A percentile compares a stretch with the other conserved stretches of the same genome.
These are phyloP conservation scores for Aphaenogaster rudis DNA, from an alignment of 1,140 invertebrate species.

Conservation along the genomic window DNA sequence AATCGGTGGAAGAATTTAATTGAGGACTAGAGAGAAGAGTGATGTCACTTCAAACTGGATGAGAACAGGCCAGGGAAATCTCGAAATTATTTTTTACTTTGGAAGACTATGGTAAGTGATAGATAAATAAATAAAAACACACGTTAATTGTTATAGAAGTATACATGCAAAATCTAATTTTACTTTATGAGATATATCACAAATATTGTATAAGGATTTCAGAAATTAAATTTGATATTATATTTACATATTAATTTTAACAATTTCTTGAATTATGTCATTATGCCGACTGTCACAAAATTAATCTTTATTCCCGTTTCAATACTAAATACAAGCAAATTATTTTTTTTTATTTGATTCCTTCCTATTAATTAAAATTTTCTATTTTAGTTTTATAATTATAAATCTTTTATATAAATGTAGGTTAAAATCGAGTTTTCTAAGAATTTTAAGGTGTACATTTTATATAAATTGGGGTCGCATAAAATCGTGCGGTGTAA, in stretches of 20 bases:
- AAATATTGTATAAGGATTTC: background rate
- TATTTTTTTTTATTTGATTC: background rate
- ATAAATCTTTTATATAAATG: background rate
- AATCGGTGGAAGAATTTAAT: conserved; percentile 26
- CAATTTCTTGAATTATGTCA: background rate
- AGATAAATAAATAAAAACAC: background rate
- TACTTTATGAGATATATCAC: background rate
- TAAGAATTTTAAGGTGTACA: background rate
- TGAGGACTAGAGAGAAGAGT: background rate
- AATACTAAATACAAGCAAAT: background rate
- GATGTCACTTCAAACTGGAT: background rate
- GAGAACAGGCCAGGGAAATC: background rate
- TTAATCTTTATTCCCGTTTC: background rate
- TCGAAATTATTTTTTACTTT: background rate
- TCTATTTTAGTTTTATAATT: background rate
- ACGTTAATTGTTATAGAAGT: conserved; percentile 14
- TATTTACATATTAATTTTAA: background rate
- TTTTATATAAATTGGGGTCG: background rate
- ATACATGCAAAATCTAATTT: background rate
- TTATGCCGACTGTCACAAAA: background rate
- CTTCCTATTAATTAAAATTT: background rate
- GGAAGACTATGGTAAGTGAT: conserved; percentile 9
- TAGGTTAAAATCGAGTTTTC: background rate
- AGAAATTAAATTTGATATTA: background rate
- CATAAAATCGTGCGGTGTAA: background rate